These are phyloP conservation scores for Promerops cafer DNA, from an alignment of 2,113 vertebrate genomes.

Conservation along the genomic window DNA sequence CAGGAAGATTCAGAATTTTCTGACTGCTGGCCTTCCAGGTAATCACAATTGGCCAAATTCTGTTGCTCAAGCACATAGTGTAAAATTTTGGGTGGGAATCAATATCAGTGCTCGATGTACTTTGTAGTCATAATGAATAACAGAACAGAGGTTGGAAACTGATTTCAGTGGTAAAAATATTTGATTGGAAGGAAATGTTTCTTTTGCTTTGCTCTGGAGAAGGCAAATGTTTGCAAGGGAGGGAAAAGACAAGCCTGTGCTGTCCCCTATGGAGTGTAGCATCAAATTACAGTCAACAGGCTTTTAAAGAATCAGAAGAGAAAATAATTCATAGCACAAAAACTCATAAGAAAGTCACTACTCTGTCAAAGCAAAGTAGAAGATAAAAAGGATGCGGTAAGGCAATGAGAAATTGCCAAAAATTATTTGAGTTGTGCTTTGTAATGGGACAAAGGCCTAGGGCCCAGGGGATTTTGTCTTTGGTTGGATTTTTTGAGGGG, in stretches of 20 bases:
- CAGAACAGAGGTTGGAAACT: not conserved
- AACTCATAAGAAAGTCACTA: not conserved
- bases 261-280: constrained; percentile 19
- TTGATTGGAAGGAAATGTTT: not conserved
- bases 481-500: not conserved
- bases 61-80: not conserved
- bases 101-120: not conserved
- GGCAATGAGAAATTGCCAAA: not conserved
- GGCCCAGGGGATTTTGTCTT: not conserved
- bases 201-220: not conserved
- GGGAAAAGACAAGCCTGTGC: not conserved
- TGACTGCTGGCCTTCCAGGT: not conserved
- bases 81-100: not conserved
- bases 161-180: not conserved
- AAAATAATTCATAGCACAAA: not conserved
- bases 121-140: not conserved
- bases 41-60: not conserved
- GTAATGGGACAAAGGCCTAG: not conserved
- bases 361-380: not conserved
- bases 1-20: not conserved
- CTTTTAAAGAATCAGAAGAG: not conserved
- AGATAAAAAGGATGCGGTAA: not conserved
- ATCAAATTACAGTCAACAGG: not conserved
- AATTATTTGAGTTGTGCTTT: not conserved
- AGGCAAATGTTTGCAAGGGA: not conserved